Percentiles rank a stretch among this genome's conserved stretches.
These are phyloP conservation scores for Cisticola juncidis DNA, from an alignment of 2,113 vertebrate genomes.

Conservation along the genomic window DNA sequence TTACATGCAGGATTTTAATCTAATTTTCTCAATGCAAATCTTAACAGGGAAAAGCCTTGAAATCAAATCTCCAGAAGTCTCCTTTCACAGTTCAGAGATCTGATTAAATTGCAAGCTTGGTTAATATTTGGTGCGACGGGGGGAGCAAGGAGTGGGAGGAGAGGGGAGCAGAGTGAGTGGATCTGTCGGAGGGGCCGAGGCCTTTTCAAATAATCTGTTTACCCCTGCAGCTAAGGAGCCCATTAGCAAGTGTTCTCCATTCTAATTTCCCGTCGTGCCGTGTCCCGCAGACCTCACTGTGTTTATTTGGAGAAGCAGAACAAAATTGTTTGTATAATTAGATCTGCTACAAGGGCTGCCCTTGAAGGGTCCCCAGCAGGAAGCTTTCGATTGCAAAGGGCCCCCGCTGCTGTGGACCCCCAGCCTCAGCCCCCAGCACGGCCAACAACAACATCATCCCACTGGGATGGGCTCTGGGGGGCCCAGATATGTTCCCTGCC, in stretches of 20 bases:
- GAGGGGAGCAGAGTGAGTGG: neutral
- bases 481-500: neutral
- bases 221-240: constrained; percentile 76
- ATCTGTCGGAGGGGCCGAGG: constrained; percentile 27
- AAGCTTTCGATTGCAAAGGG: constrained; percentile 44
- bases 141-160: neutral
- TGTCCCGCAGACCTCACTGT: constrained; percentile 60
- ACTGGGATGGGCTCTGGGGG: neutral
- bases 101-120: constrained; percentile 65
- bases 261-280: constrained; percentile 71
- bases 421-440: neutral
- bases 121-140: constrained; percentile 29
- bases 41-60: constrained; percentile 49
- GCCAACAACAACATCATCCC: constrained; percentile 49
- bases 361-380: constrained; percentile 69
- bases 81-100: constrained; percentile 63
- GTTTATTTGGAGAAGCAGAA: constrained; percentile 78
- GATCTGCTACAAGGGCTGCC: constrained; percentile 67
- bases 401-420: neutral
- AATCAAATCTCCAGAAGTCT: constrained; percentile 56
- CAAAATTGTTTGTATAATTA: constrained; percentile 78
- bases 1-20: constrained; percentile 44
- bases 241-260: constrained; percentile 70
- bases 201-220: constrained; percentile 71
- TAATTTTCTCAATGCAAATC: constrained; percentile 64